Base-by-base conservation (phyloP, 2,888 invertebrate species). In the Diaprepes abbreviatus region DNA sequence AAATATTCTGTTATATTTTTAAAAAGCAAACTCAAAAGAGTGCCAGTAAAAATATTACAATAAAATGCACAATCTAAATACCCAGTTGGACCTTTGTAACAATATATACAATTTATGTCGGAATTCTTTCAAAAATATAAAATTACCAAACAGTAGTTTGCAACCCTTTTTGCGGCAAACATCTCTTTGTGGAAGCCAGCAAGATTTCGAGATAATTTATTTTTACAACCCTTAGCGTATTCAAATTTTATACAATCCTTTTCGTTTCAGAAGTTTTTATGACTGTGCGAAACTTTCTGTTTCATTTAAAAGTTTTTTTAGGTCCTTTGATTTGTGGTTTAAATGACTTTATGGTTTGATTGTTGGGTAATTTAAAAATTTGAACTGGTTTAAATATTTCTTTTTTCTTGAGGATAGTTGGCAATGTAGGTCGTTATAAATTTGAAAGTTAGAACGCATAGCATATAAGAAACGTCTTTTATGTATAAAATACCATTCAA, bases 161-260 rank as follows among this genome's bases (percentile, higher is more conserved):
- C 72, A 73, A 74, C 74, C 76, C 75, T 73, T 76, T 21, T 76
- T 76, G 78, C 78, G 77, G 78, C 75, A 74, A 72, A 73, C 72
- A 72, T 67, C 73, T 76, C 76, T 76, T 78, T 76, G 71, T 71
- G 24, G 17, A 28, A 36, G 57, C 38, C 70, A 66, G 48, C 17
- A 21, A 62, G 50, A 40, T 55, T 35, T 52, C 21, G 38, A 48
- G 45, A 36, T 52, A 50, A 64, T 64, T 64, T 70, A 65, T 65
- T 70, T 65, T 70, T 70, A 58, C 52, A 65, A 65, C 59, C 70
- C 60, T 60, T 54, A 3, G 28, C 45, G 59, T 60, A 65, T 70
- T 70, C 70, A 65, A 64, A 65, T 59, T 48, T 59, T 59, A 28
- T 50, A 40, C 54, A 48, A 52, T 17, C 52, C 43, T 43, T 57